Evolutionary conservation across 2,888 invertebrate genomes (phyloP), one percentile per base, ranked within the genome.

Genomic region (Lepeophtheirus nordmannii): DNA sequence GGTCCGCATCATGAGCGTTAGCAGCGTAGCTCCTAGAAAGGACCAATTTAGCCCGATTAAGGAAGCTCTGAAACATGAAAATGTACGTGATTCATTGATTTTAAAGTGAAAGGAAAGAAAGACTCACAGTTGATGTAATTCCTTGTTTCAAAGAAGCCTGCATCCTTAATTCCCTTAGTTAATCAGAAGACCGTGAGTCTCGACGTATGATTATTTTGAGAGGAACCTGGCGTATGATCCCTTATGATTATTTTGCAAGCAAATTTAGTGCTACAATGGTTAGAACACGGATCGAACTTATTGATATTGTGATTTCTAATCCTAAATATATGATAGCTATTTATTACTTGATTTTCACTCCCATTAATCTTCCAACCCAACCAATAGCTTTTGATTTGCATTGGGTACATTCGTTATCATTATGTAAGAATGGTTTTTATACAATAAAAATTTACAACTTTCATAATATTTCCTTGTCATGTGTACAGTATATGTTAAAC

Each of bases 1-100:
- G 74, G 77, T 98, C 98, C 30, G 87, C 89, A 72, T 92, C 89
- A 74, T 85, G 81, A 65, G 68, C 37, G 10, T 17, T 41, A n/a
- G 67, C 53, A 3, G 53, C 53, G 17, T 46, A 46, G 8, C 53
- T 8, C 5, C 53, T 2, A 17, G 53, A 46, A 17, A 46, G 53
- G 5, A 46, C 53, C 53, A 17, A n/a, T 46, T 46, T 46, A 17
- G 53, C 53, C 14, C 53, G 53, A 14, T 46, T 2, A 46, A 46
- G 53, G 53, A 46, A 46, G 53, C 53, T 17, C 53, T 46, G 53
- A 17, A 46, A 46, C 14, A 17, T 17, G 2, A 46, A 46, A 46
- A 46, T 46, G 17, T 2, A 30, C 7, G 7, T 30, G 30, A 7
- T 5, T 30, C 30, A 30, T 30, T 2, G 30, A 30, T 30, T 7